Evolutionary conservation across 2,888 invertebrate genomes (phyloP), one percentile per base, ranked within the genome.

Genomic region (Cataglyphis rosenhaueri): DNA sequence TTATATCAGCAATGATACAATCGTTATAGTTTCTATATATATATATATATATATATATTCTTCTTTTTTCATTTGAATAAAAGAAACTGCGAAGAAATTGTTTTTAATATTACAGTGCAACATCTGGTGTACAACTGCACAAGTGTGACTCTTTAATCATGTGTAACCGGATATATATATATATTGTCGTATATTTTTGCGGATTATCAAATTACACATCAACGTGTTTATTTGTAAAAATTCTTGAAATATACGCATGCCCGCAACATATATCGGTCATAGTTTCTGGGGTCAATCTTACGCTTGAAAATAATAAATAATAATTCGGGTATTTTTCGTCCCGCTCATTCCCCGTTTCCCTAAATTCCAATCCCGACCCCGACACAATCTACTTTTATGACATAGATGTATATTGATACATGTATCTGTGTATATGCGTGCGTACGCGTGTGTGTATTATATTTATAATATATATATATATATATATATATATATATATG

Each of bases 161-260:
- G 76, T 64, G 73, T 44, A 52, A 55, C 10, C 44, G 41, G 35
- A 41, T 48, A 35, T 12, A 44, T 44, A 44, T 44, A 44, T 48
- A 48, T 65, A 44, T 64, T 29, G 44, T 25, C 15, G 3, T 55
- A 21, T 35, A 32, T 32, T 41, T 59, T 70, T 86, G 74, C 84
- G 86, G 66, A 81, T 87, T 84, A 64, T 75, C 41, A n/a, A 83
- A 48, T 81, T 81, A 32, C 15, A 38, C 38, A 21, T 76, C 35
- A 25, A 61, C 44, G 21, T 15, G 18, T 15, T 61, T 18, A 29
- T 41, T 75, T 38, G 91, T 91, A 91, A 92, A 93, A 92, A 92
- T 92, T 90, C 88, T 93, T 91, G 90, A 93, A 93, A 93, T 90
- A 92, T 91, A 90, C 90, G 87, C 88, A 88, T 84, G 83, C 87